These are phyloP conservation scores for Rhagonycha fulva DNA, from an alignment of 2,888 invertebrate genomes.

Conservation along the genomic window DNA sequence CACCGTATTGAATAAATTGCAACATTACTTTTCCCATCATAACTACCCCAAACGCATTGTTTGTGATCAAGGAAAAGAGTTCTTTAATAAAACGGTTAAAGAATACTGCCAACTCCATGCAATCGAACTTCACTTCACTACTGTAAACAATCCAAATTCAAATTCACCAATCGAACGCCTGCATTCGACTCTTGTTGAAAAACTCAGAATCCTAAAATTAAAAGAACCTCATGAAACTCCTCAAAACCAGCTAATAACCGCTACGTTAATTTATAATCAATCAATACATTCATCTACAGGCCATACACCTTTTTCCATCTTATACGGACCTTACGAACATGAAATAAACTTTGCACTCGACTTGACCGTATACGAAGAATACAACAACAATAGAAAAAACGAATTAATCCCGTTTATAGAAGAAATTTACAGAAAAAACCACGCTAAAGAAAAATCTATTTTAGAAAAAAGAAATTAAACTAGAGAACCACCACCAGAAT, in stretches of 20 bases:
- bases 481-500: too few species aligned
- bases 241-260: not conserved
- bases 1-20: slow-evolving; percentile 4
- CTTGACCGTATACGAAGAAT: not conserved
- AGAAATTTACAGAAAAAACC: not conserved
- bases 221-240: not conserved
- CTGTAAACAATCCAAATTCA: not conserved
- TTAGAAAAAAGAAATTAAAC: too few species aligned
- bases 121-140: not conserved
- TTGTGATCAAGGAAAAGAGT: not conserved
- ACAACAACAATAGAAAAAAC: slow-evolving; percentile 24
- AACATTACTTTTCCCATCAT: slow-evolving; percentile 1
- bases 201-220: not conserved
- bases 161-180: not conserved
- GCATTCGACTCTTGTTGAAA: not conserved
- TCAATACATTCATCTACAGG: not conserved
- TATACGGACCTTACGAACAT: not conserved
- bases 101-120: not conserved
- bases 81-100: not conserved
- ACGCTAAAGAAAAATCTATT: too few species aligned
- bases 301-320: not conserved
- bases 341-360: not conserved
- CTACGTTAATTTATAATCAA: not conserved
- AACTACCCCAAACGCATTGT: not conserved
- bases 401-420: slow-evolving; percentile 2